phyloP scores from a whole-genome alignment of 2,888 invertebrate species.

The Orthonevra nobilis region DNA sequence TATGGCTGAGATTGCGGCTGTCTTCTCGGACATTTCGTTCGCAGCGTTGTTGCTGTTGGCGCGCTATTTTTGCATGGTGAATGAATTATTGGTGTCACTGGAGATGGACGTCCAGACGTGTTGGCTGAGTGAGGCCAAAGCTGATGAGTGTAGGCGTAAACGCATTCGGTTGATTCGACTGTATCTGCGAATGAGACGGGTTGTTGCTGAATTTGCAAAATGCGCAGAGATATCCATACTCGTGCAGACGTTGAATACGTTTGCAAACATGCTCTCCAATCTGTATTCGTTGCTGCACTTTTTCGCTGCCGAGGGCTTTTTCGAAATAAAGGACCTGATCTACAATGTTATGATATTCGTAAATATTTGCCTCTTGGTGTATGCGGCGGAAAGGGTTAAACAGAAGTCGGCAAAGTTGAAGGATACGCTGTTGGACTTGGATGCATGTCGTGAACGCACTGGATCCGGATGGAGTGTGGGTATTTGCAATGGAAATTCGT shows the following conservation, averaged over 20 bases:
- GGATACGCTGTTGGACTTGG: slow-evolving; percentile 32
- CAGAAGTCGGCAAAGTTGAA: slow-evolving; percentile 12
- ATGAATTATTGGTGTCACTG: slow-evolving; percentile 44
- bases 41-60: slow-evolving; percentile 72
- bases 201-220: slow-evolving; percentile 60
- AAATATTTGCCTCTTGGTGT: slow-evolving; percentile 44
- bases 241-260: slow-evolving; percentile 73
- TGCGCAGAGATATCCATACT: slow-evolving; percentile 75
- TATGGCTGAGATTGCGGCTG: slow-evolving; percentile 70
- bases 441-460: not conserved
- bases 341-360: slow-evolving; percentile 51
- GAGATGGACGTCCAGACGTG: not conserved
- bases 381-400: slow-evolving; percentile 47
- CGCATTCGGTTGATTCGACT: slow-evolving; percentile 56
- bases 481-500: too few relatives aligned
- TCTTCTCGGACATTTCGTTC: slow-evolving; percentile 74
- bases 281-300: slow-evolving; percentile 76
- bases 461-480: slow-evolving; percentile 27
- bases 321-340: slow-evolving; percentile 19
- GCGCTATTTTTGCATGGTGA: slow-evolving; percentile 72
- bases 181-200: slow-evolving; percentile 68
- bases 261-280: slow-evolving; percentile 75
- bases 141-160: not conserved
- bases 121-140: too few relatives aligned
- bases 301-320: slow-evolving; percentile 9